Conservation (phyloP, 2,888 invertebrate genomes). For the Mythimna albipuncta region DNA sequence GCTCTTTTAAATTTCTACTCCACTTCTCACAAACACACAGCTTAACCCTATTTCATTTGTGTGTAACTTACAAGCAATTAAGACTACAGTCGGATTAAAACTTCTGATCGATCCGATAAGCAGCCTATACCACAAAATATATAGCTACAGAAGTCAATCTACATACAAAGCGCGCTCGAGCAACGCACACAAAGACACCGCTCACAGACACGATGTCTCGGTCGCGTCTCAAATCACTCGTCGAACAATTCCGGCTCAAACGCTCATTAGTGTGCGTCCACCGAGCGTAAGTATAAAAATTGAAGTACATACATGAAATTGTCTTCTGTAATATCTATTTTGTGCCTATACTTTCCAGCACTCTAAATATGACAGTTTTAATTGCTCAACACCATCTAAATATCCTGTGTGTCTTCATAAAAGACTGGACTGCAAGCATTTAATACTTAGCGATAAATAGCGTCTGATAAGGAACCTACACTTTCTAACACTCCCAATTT, state of each 20-base stretch:
- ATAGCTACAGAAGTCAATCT: no score
- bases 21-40: slow-evolving; percentile 2
- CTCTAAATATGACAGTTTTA: slow-evolving; percentile 13
- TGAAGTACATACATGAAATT: no score
- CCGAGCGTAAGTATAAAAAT: no score
- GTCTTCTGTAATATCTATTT: no score
- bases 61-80: slow-evolving; percentile 1
- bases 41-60: neutral
- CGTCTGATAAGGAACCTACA: slow-evolving; percentile 12
- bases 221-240: no score
- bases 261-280: no score
- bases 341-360: slow-evolving; percentile 12
- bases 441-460: neutral
- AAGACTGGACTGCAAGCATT: neutral
- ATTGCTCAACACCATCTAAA: neutral
- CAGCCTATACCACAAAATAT: neutral
- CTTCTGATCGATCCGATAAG: neutral
- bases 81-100: slow-evolving; percentile 14
- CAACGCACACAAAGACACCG: no score
- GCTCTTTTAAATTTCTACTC: neutral
- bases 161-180: no score
- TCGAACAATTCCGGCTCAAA: no score
- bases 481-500: slow-evolving; percentile 43
- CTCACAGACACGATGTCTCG: no score
- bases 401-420: neutral